These are phyloP conservation scores for Atractosteus spatula DNA, from an alignment of 2,113 vertebrate species.

Conservation along the genomic window DNA sequence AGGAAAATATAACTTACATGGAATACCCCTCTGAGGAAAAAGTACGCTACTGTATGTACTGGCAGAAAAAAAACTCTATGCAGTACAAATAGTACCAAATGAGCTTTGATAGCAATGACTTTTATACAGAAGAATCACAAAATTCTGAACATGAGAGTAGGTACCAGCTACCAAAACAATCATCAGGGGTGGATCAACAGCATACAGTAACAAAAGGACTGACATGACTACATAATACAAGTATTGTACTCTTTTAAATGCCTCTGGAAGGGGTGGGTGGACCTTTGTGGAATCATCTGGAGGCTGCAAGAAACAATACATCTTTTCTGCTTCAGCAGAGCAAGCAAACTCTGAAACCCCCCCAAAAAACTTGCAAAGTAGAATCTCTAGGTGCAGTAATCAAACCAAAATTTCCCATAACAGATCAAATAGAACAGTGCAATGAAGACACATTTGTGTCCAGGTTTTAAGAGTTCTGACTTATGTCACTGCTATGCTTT, in stretches of 20 bases:
- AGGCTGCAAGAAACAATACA: slow-evolving; percentile 53
- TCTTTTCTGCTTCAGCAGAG: slow-evolving; percentile 33
- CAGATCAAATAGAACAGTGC: no score
- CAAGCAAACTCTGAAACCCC: slow-evolving; percentile 3
- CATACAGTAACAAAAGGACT: slow-evolving; percentile 50
- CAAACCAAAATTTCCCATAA: background rate
- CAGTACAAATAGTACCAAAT: slow-evolving; percentile 32
- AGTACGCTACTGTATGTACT: no score
- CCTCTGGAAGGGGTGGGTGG: slow-evolving; percentile 47
- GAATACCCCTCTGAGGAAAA: no score
- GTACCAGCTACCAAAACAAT: slow-evolving; percentile 54
- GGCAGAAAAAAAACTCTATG: no score
- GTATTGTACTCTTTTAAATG: slow-evolving; percentile 52
- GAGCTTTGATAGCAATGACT: slow-evolving; percentile 29
- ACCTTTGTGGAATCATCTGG: slow-evolving; percentile 51
- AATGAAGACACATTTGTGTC: no score
- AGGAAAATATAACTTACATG: no score
- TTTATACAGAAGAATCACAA: slow-evolving; percentile 44
- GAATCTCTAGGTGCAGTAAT: background rate
- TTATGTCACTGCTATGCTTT: no score
- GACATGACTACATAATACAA: slow-evolving; percentile 52
- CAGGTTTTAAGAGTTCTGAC: no score
- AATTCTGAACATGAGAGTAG: slow-evolving; percentile 43
- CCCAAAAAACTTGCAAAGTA: background rate
- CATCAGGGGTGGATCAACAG: slow-evolving; percentile 44